Base-by-base conservation (phyloP, 2,113 vertebrate genomes). In the Sinocyclocheilus maitianheensis region DNA sequence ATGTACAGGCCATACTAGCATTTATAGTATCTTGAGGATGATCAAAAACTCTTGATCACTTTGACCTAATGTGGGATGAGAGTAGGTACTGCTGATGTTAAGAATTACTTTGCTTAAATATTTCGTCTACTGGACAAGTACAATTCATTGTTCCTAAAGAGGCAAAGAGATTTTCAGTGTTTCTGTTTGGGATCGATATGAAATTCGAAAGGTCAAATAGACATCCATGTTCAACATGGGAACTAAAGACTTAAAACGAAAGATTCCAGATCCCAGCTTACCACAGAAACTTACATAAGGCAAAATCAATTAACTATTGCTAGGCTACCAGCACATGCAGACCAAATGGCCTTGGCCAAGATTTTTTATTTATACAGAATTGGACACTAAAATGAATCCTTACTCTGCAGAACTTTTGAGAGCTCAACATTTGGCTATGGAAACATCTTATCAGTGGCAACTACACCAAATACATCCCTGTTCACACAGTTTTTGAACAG, bases 141-240 rank as follows among this genome's bases (percentile, higher is more conserved):
- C 5, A 96, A 96, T 78, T 95, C 95, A 12, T 93, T 97, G 10
- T 96, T 96, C 89, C 95, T 95, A 3, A 51, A 4, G 48, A 51
- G 13, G 48, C 48, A 74, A 62, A 67, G 13, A 30, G 7, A 37
- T 16, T 18, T 30, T 34, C 65, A 9, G 14, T 69, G 96, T 87
- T 97, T 97, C 90, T 96, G 3, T 96, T 96, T 0, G 95, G 96
- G 89, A 91, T 96, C 87, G 96, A 96, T 55, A 83, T 94, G 93
- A 74, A 97, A 95, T 86, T 24, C 93, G 78, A 94, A 96, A 88
- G 94, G 96, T 88, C 96, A 96, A 88, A 48, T 91, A 26, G 96
- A 96, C 53, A 93, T 96, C 83, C 94, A 94, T 96, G 69, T 95
- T 96, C 94, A 40, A 37, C 5, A 37, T 5, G 37, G 37, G 13